These are phyloP conservation scores for Myiozetetes cayanensis DNA, from an alignment of 2,113 vertebrate genomes.

Conservation along the genomic window DNA sequence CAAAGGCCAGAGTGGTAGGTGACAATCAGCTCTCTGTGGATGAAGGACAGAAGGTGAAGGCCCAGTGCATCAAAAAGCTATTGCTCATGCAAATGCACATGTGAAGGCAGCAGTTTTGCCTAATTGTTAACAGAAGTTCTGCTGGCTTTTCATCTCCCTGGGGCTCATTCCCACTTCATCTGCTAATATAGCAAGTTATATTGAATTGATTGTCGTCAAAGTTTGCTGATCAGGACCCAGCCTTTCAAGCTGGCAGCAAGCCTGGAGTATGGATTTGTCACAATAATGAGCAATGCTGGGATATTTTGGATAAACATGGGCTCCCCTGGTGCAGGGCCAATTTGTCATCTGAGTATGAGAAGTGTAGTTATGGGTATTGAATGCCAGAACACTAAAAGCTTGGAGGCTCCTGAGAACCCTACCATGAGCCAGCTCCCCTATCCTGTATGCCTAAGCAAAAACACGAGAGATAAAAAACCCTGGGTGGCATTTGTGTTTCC, in stretches of 20 bases:
- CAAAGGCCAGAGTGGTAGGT: background rate
- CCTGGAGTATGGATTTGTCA: slow-evolving; percentile 23
- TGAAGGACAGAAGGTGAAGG: background rate
- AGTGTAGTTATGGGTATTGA: background rate
- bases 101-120: background rate
- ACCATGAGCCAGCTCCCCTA: background rate
- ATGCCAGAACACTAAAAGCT: background rate
- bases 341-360: background rate
- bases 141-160: background rate
- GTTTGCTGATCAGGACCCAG: slow-evolving; percentile 12
- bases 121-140: slow-evolving; percentile 18
- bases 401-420: background rate
- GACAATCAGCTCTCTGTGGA: background rate
- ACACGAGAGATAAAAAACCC: background rate
- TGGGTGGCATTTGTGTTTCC: background rate
- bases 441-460: background rate
- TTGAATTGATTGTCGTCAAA: background rate
- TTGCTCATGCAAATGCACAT: background rate
- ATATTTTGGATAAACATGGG: slow-evolving; percentile 30
- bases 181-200: slow-evolving; percentile 7
- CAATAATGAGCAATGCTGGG: background rate
- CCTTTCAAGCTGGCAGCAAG: slow-evolving; percentile 15
- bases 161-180: slow-evolving; percentile 5
- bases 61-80: background rate
- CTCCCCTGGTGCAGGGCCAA: background rate